These are phyloP conservation scores for Exephanes ischioxanthus DNA, from an alignment of 2,888 invertebrate genomes.

Conservation along the genomic window DNA sequence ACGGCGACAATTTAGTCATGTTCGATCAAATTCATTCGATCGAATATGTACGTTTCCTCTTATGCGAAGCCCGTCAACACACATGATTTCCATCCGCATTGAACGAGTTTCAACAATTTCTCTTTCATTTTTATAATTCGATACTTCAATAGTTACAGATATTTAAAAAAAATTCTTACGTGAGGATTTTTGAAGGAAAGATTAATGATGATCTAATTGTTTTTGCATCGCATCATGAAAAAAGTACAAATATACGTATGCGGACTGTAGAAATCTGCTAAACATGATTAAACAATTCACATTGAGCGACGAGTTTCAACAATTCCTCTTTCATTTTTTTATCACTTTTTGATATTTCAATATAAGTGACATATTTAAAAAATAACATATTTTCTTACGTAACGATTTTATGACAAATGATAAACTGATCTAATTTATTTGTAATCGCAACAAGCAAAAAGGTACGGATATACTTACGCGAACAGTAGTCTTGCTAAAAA, in stretches of 20 bases:
- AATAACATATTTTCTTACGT: no score
- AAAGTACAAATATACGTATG: no score
- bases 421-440: no score
- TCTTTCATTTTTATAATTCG: background rate
- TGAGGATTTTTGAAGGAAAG: background rate
- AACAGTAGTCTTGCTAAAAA: slow-evolving; percentile 45
- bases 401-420: no score
- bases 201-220: background rate
- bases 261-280: no score
- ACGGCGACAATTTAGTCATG: slow-evolving; percentile 79
- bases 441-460: no score
- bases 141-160: slow-evolving; percentile 10
- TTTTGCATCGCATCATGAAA: background rate
- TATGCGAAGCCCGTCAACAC: slow-evolving; percentile 64
- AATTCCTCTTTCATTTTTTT: no score
- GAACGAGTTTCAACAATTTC: background rate
- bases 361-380: no score
- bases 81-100: slow-evolving; percentile 7
- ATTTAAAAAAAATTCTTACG: background rate
- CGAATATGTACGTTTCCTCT: slow-evolving; percentile 85
- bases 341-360: no score
- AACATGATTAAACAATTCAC: no score
- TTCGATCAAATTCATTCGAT: slow-evolving; percentile 71
- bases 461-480: slow-evolving; percentile 41
- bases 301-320: no score